A percentile compares a stretch with the other conserved stretches of the same genome.
Evolutionary conservation across 2,888 invertebrate genomes (phyloP).

Genomic region (Globia sparganii): DNA sequence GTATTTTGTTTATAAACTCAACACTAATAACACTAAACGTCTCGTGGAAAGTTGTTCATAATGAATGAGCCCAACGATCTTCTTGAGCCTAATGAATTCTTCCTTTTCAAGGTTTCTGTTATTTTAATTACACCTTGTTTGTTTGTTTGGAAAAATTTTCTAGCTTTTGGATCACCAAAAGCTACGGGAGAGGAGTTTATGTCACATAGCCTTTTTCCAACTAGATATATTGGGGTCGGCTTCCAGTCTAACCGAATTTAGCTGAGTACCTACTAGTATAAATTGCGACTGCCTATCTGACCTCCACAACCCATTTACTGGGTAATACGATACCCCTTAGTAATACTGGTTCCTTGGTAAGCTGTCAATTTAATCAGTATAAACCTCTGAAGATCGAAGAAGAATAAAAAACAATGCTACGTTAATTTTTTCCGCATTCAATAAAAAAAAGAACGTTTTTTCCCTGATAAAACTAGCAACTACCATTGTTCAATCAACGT

Average conservation of each 20-base stretch:
- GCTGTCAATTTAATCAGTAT: neutral
- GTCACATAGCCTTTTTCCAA: too few relatives aligned
- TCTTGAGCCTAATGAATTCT: too few relatives aligned
- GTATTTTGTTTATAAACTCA: too few relatives aligned
- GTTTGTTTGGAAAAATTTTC: too few relatives aligned
- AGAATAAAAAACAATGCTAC: neutral
- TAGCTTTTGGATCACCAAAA: neutral
- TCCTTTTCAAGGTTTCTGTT: neutral
- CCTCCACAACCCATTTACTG: neutral
- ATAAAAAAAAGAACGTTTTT: neutral
- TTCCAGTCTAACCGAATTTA: too few relatives aligned
- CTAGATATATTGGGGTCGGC: too few relatives aligned
- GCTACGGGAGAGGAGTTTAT: too few relatives aligned
- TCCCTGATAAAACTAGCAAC: neutral
- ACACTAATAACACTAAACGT: too few relatives aligned
- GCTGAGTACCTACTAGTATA: too few relatives aligned
- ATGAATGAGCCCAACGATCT: neutral
- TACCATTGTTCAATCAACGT: constrained; percentile 2
- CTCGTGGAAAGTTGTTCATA: neutral
- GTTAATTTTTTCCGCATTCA: neutral
- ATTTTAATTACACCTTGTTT: neutral
- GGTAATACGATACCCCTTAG: neutral
- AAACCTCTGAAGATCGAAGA: neutral
- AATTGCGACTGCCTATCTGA: too few relatives aligned
- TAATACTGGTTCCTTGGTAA: neutral